Base-by-base conservation (phyloP, 2,113 vertebrate species). In the Octodon degus region DNA sequence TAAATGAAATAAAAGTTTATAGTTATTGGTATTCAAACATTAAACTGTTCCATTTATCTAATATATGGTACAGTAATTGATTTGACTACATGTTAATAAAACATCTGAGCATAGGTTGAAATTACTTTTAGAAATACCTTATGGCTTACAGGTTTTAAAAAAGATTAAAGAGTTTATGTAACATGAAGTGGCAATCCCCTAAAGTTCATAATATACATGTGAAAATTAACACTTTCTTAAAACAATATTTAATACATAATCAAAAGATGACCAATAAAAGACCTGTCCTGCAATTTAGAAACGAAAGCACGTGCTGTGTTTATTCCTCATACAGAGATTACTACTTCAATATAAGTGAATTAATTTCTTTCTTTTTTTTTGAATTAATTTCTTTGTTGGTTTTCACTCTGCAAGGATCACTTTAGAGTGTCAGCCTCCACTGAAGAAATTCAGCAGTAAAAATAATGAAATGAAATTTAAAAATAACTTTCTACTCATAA, bases 301-400 rank as follows among this genome's bases (percentile, higher is more conserved):
- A 4, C 80, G 63, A 95, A 92, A 85, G 88, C 27, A 74, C 77
- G 43, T 85, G 2, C 62, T 86, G n/a, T 76, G 13, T 83, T 70
- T 90, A 30, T 40, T 62, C n/a, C 70, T 86, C 63, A 58, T 68
- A n/a, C 43, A 67, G 47, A 37, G 24, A 67, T 60, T 20, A 37
- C 47, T 91, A 58, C 37, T 85, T 65, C 70, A 97, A 97, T 81
- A 85, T 1, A 91, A 27, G 22, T 62, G 70, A 93, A 91, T 74
- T 94, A 72, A 62, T 89, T 91, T 82, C 32, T 80, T 67, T 84
- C 43, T 43, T 43, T 43, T 43, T 43, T 43, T 43, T 43, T 62
- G 70, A 93, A 91, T 74, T 94, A 72, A 62, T 89, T 91, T 82
- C 32, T 80, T 67, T 84, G 17, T 84, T 83, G 74, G 37, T 4